phyloP scores from a whole-genome alignment of 2,797 vertebrate genomes.

The Australoheros facetus region DNA sequence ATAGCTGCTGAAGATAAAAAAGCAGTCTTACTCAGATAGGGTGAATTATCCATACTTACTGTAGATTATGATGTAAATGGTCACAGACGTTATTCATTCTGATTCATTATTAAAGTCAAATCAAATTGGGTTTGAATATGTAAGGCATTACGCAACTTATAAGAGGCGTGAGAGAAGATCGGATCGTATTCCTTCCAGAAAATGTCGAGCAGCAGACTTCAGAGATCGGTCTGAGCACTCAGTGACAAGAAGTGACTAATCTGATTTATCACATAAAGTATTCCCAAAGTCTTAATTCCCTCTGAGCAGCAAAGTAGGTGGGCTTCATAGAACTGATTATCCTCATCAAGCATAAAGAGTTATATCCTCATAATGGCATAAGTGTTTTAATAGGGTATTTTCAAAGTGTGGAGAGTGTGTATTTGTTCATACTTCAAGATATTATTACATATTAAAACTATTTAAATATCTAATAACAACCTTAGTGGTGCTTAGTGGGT shows the following conservation, averaged over 20 bases:
- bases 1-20: neutral
- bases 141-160: neutral
- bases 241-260: slow-evolving; percentile 31
- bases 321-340: slow-evolving; percentile 40
- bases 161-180: slow-evolving; percentile 17
- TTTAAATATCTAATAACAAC: neutral
- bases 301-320: slow-evolving; percentile 40
- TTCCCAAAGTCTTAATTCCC: slow-evolving; percentile 39
- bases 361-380: slow-evolving; percentile 31
- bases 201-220: slow-evolving; percentile 42
- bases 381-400: neutral
- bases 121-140: neutral
- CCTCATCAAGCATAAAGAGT: slow-evolving; percentile 43
- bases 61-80: neutral
- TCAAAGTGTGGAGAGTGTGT: neutral
- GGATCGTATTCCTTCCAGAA: slow-evolving; percentile 16
- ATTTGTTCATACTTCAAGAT: neutral
- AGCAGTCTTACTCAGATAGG: neutral
- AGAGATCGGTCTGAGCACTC: slow-evolving; percentile 27
- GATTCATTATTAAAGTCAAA: neutral
- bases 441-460: neutral
- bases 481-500: neutral
- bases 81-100: neutral
- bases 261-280: slow-evolving; percentile 47
- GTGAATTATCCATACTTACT: neutral